Base-by-base conservation (phyloP, 37 sponge, comb jelly and placozoan species). In the Mnemiopsis leidyi region DNA sequence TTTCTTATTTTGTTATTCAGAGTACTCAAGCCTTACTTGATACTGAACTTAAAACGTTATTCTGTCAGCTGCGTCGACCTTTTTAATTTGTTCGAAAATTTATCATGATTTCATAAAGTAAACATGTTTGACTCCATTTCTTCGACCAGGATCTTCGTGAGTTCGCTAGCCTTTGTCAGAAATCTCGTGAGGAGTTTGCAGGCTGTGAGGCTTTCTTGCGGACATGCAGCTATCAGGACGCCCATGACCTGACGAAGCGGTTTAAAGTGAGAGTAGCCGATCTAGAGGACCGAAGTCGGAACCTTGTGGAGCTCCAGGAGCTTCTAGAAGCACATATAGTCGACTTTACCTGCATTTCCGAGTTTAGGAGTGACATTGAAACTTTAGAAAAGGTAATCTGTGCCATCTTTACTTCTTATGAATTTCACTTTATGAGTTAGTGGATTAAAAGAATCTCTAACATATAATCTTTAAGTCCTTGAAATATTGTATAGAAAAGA, bases 221-320 rank as follows among this genome's bases (percentile, higher is more conserved):
- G 7, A 82, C 69, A 2, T 92, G 38, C 68, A 92, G 36, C 76
- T 92, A 40, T 76, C 92, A 32, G 68, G 21, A 94, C 0, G 61
- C 75, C 3, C 75, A 94, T 25, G 69, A 40, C 24, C 1, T 48
- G 21, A 39, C 26, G 18, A 76, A 82, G 32, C 20, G 40, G n/a
- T 76, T 77, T 21, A 77, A 76, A n/a, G 69, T 23, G 32, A 39
- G 76, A 69, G 83, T 94, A 30, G 30, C 69, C 1, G 30, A 13
- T 71, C 36, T 93, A 16, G 38, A 35, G 7, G 76, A 48, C 24
- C 28, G 32, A 38, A 37, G 39, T 3, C 26, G 93, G 39, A 95
- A 97, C 92, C 94, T 97, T 48, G 94, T 94, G 36, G 95, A 96
- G 39, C 93, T 97, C 30, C 98, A 97, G 93, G 97, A 97, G 40